A percentile compares a stretch with the other conserved stretches of the same genome.
These are phyloP conservation scores for Sebastes trivittatus DNA, from an alignment of 2,797 vertebrate genomes.

Conservation along the genomic window DNA sequence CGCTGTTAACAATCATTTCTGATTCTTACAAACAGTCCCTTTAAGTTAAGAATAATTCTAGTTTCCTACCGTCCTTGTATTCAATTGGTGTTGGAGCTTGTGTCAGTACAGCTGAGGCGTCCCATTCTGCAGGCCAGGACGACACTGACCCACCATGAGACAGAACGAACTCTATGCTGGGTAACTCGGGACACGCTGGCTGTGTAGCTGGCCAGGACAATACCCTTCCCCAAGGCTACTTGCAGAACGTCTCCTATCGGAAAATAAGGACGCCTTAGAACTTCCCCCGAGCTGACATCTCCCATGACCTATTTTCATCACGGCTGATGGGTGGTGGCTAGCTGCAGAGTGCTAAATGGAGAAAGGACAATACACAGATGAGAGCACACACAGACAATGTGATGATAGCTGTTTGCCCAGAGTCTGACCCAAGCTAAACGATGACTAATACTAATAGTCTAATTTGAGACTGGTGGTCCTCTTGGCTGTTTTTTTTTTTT, in stretches of 20 bases:
- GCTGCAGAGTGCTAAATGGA: conserved; percentile 53
- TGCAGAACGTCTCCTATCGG: conserved; percentile 54
- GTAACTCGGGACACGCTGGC: conserved; percentile 49
- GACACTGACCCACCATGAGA: conserved; percentile 6
- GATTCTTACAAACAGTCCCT: no score
- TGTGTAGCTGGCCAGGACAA: conserved; percentile 48
- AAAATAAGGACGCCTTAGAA: conserved; percentile 63
- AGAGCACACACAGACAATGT: conserved; percentile 22
- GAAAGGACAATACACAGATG: conserved; percentile 61
- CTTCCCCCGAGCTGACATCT: conserved; percentile 64
- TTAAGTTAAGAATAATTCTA: not conserved
- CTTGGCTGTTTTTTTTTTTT: conserved; percentile 1
- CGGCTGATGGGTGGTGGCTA: conserved; percentile 59
- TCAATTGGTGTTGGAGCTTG: not conserved
- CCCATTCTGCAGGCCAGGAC: not conserved
- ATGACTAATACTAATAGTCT: conserved; percentile 29
- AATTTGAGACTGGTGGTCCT: conserved; percentile 36
- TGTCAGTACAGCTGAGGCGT: not conserved
- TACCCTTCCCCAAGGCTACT: conserved; percentile 60
- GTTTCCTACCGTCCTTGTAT: not conserved
- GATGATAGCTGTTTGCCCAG: conserved; percentile 34
- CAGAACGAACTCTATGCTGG: conserved; percentile 13
- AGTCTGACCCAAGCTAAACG: conserved; percentile 48
- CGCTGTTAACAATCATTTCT: no score
- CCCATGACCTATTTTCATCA: conserved; percentile 78